A percentile compares a stretch with the other conserved stretches of the same genome.
phyloP scores from a whole-genome alignment of 2,113 vertebrate species.

The Athene cunicularia region DNA sequence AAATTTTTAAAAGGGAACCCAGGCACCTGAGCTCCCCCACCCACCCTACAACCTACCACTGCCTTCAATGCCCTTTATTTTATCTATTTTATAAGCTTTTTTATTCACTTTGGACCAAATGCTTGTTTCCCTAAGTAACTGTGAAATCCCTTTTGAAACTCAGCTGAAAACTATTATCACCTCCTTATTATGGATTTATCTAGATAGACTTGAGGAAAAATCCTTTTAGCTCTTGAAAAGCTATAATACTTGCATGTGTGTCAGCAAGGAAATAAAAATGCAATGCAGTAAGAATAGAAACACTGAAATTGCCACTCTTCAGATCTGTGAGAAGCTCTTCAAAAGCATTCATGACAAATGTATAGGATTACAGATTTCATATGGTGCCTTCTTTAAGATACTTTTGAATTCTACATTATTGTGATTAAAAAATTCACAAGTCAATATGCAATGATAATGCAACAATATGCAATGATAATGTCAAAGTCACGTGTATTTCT shows the following conservation, averaged over 20 bases:
- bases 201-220: neutral
- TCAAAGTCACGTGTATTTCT: neutral
- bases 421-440: neutral
- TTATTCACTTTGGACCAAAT: neutral
- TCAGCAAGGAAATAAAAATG: neutral
- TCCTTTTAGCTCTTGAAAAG: neutral
- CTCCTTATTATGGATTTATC: neutral
- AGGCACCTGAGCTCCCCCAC: neutral
- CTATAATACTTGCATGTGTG: neutral
- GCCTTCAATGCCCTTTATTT: neutral
- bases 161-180: neutral
- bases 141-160: neutral
- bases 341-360: neutral
- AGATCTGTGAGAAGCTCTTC: neutral
- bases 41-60: neutral
- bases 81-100: neutral
- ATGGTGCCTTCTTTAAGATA: fast-evolving
- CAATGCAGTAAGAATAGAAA: neutral
- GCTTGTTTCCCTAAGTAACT: neutral
- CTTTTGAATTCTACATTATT: neutral
- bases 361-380: neutral
- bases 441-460: neutral
- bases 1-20: neutral
- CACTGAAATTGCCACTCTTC: neutral
- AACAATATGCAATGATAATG: neutral